Base-by-base conservation (phyloP, 64 coral and sea anemone genomes). In the Stichodactyla helianthus region DNA sequence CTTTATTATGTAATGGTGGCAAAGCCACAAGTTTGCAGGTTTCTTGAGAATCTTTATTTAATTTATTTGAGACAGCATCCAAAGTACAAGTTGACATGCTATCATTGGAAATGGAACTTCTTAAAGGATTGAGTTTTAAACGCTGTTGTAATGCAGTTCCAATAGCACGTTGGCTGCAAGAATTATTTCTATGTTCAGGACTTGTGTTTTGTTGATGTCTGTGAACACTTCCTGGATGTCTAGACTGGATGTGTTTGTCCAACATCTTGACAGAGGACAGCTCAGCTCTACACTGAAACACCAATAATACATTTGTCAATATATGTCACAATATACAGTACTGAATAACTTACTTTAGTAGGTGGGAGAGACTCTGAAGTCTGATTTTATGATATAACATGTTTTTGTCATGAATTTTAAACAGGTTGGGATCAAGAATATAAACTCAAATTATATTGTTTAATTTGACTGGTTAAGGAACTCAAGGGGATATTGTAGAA, bases 251-350 rank as follows among this genome's bases (percentile, higher is more conserved):
- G 12, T 81, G 78, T 4, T 50, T 53, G 78, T 81, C 78, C 6
- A 81, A 28, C 78, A 81, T 81, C 5, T 81, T 52, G 5, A 53
- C 5, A 20, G 50, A 19, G 18, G 51, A 81, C 19, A 81, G 78
- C 35, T 51, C 78, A 19, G 78, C 78, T 54, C 35, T 51, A 11
- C 78, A 81, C 78, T 81, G 62, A 65, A 65, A 65, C 20, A 65
- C 62, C 18, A 65, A 65, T 7, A 65, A 65, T 65, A 65, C 19
- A 81, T 52, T 53, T 51, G 16, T 17, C 28, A 79, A 50, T 0
- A 58, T 11, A 58, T 58, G n/a, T n/a, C n/a, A 58, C 55, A 58
- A 58, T 58, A 58, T 9, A 58, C 8, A 15, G 8, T 58, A 58
- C 1, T 58, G 14, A 58, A 58, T 58, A 58, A 44, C 35, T 44